These are phyloP conservation scores for Macaca nemestrina DNA, from an alignment of 2,113 vertebrate genomes.

Conservation along the genomic window DNA sequence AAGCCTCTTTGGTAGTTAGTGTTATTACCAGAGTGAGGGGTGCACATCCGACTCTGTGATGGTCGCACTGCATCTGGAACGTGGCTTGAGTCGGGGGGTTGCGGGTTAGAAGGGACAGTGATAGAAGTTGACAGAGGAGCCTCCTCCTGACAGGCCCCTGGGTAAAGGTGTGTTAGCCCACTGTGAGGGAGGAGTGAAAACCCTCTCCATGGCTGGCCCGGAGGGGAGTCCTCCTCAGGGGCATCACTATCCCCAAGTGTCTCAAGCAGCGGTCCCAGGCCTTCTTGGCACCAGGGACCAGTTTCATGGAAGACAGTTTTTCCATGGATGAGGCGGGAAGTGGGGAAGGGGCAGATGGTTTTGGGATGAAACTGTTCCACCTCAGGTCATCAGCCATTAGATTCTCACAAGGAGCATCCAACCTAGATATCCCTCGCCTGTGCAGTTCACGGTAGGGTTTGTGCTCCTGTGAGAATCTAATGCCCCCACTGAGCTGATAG, in stretches of 20 bases:
- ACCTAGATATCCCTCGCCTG: too few species aligned
- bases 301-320: too few species aligned
- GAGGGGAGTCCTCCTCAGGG: neutral
- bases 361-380: too few species aligned
- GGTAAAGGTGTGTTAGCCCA: neutral
- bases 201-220: neutral
- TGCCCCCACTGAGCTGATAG: too few species aligned
- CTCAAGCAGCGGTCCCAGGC: neutral
- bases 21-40: neutral
- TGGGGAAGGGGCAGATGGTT: too few species aligned
- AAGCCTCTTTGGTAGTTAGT: neutral
- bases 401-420: too few species aligned
- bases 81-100: neutral
- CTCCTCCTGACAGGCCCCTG: neutral
- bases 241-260: neutral
- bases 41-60: neutral
- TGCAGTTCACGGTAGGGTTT: too few species aligned
- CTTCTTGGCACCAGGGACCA: too few species aligned
- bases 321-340: too few species aligned
- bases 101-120: rapidly evolving
- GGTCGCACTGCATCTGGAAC: rapidly evolving
- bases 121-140: neutral
- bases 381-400: too few species aligned
- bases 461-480: too few species aligned
- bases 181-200: neutral